These are phyloP conservation scores for Acanthoscelides obtectus DNA, from an alignment of 2,888 invertebrate species.

Conservation along the genomic window DNA sequence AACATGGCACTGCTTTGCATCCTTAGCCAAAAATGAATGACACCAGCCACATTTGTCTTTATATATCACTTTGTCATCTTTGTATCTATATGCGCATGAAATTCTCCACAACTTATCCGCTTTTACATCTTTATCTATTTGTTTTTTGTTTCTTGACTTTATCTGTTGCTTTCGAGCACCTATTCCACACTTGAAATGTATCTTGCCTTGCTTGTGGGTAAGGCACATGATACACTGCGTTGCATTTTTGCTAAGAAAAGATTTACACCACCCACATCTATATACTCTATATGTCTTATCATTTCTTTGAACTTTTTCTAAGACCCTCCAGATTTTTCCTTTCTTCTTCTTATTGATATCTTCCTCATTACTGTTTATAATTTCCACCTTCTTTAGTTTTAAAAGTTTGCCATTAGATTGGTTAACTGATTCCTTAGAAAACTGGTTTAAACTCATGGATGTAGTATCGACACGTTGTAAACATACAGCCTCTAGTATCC, in stretches of 20 bases:
- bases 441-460: background rate
- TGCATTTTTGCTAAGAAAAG: background rate
- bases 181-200: background rate
- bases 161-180: background rate
- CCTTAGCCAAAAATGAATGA: background rate
- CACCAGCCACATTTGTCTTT: background rate
- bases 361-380: background rate
- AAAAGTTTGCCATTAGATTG: background rate
- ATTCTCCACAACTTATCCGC: background rate
- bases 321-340: background rate
- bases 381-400: background rate
- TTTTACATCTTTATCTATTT: background rate
- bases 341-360: background rate
- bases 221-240: background rate
- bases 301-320: background rate
- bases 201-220: background rate
- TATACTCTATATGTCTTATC: background rate
- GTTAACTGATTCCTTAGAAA: background rate
- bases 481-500: background rate
- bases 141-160: background rate
- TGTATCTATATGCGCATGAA: background rate
- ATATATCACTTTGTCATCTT: background rate
- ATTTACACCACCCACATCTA: background rate
- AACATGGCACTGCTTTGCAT: background rate
- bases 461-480: background rate